Percentiles rank a stretch among this genome's conserved stretches.
These are phyloP conservation scores for Linnaemya tessellans DNA, from an alignment of 2,888 invertebrate genomes.

Conservation along the genomic window DNA sequence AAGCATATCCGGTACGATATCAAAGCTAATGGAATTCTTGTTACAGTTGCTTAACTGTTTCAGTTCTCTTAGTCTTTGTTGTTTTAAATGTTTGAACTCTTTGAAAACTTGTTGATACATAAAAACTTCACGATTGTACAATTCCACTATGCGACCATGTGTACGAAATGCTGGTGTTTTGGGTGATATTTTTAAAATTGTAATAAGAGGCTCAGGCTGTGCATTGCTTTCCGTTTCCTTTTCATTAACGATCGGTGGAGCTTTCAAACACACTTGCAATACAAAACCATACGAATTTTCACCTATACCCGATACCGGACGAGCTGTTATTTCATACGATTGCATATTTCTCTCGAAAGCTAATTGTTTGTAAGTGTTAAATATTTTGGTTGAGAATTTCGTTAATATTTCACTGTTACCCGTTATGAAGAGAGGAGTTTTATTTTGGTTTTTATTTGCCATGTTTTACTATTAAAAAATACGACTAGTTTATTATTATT, in stretches of 20 bases:
- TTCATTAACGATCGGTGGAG: neutral
- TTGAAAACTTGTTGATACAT: slow-evolving; percentile 77
- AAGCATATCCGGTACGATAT: slow-evolving; percentile 75
- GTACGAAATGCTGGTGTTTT: slow-evolving; percentile 77
- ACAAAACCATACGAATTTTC: slow-evolving; percentile 76
- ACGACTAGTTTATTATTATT: no score
- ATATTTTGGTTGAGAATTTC: slow-evolving; percentile 63
- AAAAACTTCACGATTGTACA: slow-evolving; percentile 78
- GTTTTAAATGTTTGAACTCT: slow-evolving; percentile 70
- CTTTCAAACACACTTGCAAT: slow-evolving; percentile 72
- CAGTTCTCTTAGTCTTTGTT: slow-evolving; percentile 22
- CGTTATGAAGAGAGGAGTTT: slow-evolving; percentile 13
- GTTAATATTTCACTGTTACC: slow-evolving; percentile 54
- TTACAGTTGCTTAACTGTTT: slow-evolving; percentile 1
- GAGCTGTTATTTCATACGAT: slow-evolving; percentile 53
- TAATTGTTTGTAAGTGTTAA: slow-evolving; percentile 56
- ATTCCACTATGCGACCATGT: slow-evolving; percentile 77
- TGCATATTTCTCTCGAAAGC: slow-evolving; percentile 57
- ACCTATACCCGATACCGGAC: slow-evolving; percentile 72
- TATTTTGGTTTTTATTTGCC: slow-evolving; percentile 33
- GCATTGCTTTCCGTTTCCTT: slow-evolving; percentile 21
- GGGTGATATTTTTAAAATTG: slow-evolving; percentile 78
- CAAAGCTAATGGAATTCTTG: slow-evolving; percentile 53
- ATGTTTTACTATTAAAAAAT: slow-evolving; percentile 18
- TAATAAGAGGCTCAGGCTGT: slow-evolving; percentile 49